Evolutionary conservation across 2,797 vertebrate species (phyloP).

Genomic region (Emys orbicularis): DNA sequence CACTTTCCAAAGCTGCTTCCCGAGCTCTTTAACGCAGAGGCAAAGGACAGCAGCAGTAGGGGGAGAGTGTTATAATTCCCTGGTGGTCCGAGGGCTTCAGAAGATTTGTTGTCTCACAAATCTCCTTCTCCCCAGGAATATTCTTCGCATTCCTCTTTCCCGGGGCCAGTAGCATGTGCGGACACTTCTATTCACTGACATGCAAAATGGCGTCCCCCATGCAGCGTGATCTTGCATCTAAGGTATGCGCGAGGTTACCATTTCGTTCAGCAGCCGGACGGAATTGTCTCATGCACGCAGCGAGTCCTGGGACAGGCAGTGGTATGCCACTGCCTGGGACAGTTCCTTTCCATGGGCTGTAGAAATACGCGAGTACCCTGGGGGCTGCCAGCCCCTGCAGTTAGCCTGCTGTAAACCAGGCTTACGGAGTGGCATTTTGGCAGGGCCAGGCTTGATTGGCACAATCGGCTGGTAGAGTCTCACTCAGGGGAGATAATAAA

Average conservation of each 20-base stretch:
- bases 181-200: neutral
- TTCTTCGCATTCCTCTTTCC: accelerated
- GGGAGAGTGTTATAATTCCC: neutral
- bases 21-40: neutral
- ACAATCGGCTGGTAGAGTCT: neutral
- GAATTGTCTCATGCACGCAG: too few relatives aligned
- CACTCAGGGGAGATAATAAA: slow-evolving; percentile 4
- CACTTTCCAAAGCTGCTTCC: neutral
- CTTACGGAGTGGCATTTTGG: neutral
- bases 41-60: neutral
- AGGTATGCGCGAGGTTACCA: too few relatives aligned
- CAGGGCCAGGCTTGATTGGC: neutral
- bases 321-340: too few relatives aligned
- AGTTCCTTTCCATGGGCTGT: neutral
- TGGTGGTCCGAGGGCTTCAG: too few relatives aligned
- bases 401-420: neutral
- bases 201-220: neutral
- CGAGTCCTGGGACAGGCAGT: too few relatives aligned
- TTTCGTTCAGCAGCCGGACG: too few relatives aligned
- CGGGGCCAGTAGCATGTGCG: neutral
- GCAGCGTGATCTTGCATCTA: neutral
- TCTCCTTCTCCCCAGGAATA: neutral
- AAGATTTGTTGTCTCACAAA: neutral
- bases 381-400: neutral
- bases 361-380: neutral